Conservation (phyloP, 1,140 invertebrate species). For the Ganaspis sp. region DNA sequence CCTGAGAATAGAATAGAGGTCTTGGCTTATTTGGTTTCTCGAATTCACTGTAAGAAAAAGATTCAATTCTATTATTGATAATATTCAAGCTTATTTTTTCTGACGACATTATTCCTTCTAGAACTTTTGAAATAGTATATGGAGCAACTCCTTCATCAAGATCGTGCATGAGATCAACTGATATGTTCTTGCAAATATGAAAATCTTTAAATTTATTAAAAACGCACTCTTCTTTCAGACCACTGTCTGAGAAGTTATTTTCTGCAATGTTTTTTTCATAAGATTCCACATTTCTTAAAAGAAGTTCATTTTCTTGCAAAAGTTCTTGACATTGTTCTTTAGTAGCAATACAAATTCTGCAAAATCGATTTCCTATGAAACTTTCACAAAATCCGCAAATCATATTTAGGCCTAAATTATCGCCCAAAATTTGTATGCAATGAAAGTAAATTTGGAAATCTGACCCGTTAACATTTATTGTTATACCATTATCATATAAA, state of each 20-base stretch:
- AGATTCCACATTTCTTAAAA: conserved; percentile 38
- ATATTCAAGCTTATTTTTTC: too few relatives aligned
- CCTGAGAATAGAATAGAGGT: too few relatives aligned
- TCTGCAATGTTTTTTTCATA: conserved; percentile 37
- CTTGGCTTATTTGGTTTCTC: too few relatives aligned
- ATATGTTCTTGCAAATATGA: conserved; percentile 66
- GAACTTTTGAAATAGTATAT: conserved; percentile 34
- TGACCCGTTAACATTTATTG: conserved; percentile 37
- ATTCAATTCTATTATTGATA: too few relatives aligned
- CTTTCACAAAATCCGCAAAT: conserved; percentile 46
- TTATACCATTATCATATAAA: conserved; percentile 35
- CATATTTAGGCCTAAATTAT: conserved; percentile 46
- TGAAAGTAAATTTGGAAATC: conserved; percentile 44
- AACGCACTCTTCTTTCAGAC: conserved; percentile 65
- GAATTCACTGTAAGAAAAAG: too few relatives aligned
- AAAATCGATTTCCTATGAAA: conserved; percentile 43
- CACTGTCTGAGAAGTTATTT: conserved; percentile 37
- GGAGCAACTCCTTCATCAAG: conserved; percentile 37
- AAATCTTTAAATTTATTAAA: conserved; percentile 65
- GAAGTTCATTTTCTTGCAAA: conserved; percentile 15
- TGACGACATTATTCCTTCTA: neutral
- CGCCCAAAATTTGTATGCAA: conserved; percentile 45
- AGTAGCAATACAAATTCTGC: conserved; percentile 45
- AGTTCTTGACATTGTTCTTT: conserved; percentile 39
- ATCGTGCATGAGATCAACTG: conserved; percentile 52